Base-by-base conservation (phyloP, 1,140 invertebrate genomes). In the Hylaeus volcanicus region DNA sequence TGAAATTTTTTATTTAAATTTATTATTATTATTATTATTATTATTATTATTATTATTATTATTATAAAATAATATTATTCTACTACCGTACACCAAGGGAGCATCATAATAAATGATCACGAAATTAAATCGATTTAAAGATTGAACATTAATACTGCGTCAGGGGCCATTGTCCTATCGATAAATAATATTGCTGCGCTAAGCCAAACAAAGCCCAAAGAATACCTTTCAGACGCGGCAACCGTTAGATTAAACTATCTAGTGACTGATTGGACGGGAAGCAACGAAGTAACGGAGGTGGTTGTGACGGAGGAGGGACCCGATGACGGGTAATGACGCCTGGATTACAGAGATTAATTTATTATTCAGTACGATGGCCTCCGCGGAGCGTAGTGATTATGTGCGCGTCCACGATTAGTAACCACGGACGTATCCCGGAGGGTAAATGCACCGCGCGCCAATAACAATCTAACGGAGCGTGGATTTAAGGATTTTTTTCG, bases 271-370 rank as follows among this genome's bases (percentile, higher is more conserved):
- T 14, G 65, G 11, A 69, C 55, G 9, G 69, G 45, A 73, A 65
- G 41, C 69, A 9, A 48, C 15, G 48, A 55, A 53, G 68, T 48
- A 53, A 56, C 63, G 60, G 48, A 64, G 58, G 12, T 6, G 39
- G n/a, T 53, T 48, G 26, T 64, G 48, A 75, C 72, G 64, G n/a
- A 79, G 74, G 58, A 84, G 71, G 74, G 68, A 43, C 61, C 48
- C 58, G 41, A 60, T 79, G 60, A 84, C 56, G 53, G 72, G 61
- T 85, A 86, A 86, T 85, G 80, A 86, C 70, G 77, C 48, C 26
- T 55, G 55, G 61, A 86, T 87, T 81, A 86, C 64, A 63, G 66
- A 61, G 85, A 87, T 87, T 87, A 87, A 87, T 87, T 86, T 86
- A 78, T 83, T 81, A 86, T 87, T 84, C 81, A 77, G 82, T 86